Conservation (phyloP, 2,888 invertebrate species). For the Drosophila suboccidentalis region DNA sequence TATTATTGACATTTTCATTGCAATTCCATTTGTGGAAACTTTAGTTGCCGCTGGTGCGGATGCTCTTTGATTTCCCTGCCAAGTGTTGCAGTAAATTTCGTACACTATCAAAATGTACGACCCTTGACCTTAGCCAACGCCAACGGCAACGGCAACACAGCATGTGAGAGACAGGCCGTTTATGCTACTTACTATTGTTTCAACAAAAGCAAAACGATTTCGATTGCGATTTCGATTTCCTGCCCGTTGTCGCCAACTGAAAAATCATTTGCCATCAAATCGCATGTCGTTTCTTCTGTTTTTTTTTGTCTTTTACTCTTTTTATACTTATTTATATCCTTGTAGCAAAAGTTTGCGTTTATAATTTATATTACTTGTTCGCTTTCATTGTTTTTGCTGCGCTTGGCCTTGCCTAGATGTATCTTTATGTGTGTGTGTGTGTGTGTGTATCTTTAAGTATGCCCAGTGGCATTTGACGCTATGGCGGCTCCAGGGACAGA, state of each 20-base stretch:
- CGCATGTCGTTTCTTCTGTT: conserved; percentile 59
- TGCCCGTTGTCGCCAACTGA: conserved; percentile 42
- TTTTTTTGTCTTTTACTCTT: conserved; percentile 22
- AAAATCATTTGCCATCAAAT: conserved; percentile 77
- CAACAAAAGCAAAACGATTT: conserved; percentile 11
- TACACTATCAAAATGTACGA: conserved; percentile 63
- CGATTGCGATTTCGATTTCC: conserved; percentile 49
- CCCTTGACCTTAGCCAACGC: conserved; percentile 75
- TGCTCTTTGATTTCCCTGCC: conserved; percentile 48
- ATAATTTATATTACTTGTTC: conserved; percentile 74
- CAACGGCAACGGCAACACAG: conserved; percentile 50
- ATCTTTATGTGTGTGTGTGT: conserved; percentile 7
- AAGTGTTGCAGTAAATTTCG: conserved; percentile 80
- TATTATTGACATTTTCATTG: conserved; percentile 21
- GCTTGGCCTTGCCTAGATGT: conserved; percentile 69
- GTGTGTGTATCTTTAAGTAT: conserved; percentile 64
- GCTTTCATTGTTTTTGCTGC: conserved; percentile 66
- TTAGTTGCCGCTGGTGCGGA: conserved; percentile 21
- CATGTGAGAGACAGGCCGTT: conserved; percentile 43
- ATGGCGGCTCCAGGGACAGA: conserved; percentile 52
- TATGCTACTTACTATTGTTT: conserved; percentile 31
- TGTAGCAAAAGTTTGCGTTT: conserved; percentile 80
- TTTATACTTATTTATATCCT: conserved; percentile 45
- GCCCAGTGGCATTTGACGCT: conserved; percentile 71
- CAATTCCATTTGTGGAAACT: not conserved